Evolutionary conservation across 2,113 vertebrate genomes (phyloP).

Genomic region (Clarias macrocephalus): DNA sequence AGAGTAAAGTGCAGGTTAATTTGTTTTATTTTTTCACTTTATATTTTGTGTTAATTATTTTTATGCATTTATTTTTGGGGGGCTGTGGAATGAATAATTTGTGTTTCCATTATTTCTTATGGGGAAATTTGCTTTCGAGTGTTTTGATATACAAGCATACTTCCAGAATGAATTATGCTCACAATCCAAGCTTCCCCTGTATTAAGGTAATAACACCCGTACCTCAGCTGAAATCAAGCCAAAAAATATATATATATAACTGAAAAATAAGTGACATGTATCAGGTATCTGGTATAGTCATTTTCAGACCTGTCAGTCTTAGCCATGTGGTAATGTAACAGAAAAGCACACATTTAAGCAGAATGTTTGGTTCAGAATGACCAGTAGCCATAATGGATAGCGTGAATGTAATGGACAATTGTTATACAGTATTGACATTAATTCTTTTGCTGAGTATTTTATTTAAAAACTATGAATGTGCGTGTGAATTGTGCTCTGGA

Average conservation of each 20-base stretch:
- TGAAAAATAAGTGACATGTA: not conserved
- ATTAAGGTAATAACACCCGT: constrained; percentile 36
- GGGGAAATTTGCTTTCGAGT: no score
- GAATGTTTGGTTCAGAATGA: not conserved
- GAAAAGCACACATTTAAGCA: not conserved
- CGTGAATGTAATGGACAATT: not conserved
- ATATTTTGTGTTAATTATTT: no score
- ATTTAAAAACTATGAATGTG: not conserved
- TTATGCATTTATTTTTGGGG: no score
- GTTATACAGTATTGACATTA: not conserved
- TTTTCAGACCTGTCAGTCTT: not conserved
- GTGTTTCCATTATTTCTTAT: no score
- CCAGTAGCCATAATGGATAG: not conserved
- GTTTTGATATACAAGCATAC: no score
- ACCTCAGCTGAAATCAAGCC: constrained; percentile 11
- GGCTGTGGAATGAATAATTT: no score
- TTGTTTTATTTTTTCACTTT: no score
- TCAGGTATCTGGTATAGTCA: not conserved
- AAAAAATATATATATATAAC: constrained; percentile 22
- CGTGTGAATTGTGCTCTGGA: not conserved
- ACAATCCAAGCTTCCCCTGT: no score
- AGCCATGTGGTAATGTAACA: not conserved
- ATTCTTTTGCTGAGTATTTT: not conserved
- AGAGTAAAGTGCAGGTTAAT: no score
- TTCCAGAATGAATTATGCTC: no score